phyloP scores from a whole-genome alignment of 2,113 vertebrate genomes.

The Etheostoma cragini region DNA sequence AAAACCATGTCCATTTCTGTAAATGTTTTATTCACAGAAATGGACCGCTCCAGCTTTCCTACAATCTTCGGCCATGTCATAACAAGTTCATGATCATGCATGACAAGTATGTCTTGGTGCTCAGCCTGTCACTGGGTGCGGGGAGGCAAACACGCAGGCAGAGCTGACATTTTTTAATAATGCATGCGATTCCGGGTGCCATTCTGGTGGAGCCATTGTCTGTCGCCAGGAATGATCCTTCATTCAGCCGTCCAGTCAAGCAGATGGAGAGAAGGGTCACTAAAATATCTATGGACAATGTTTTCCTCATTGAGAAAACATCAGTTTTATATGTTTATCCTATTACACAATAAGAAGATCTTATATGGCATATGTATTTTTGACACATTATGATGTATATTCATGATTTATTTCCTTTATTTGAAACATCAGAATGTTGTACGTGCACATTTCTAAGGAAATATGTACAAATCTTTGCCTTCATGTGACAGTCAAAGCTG shows the following conservation, averaged over 20 bases:
- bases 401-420: neutral
- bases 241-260: slow-evolving; percentile 12
- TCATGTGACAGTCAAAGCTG: neutral
- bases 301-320: neutral
- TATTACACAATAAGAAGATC: neutral
- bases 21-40: slow-evolving; percentile 30
- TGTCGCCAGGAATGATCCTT: slow-evolving; percentile 64
- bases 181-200: slow-evolving; percentile 65
- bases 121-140: slow-evolving; percentile 29
- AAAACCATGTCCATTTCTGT: neutral
- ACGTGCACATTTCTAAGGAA: neutral
- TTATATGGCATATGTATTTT: neutral
- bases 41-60: neutral
- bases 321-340: neutral
- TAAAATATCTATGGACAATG: slow-evolving; percentile 35
- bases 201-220: slow-evolving; percentile 57
- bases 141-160: slow-evolving; percentile 52
- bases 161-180: slow-evolving; percentile 73
- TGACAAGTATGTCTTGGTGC: slow-evolving; percentile 20
- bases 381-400: neutral
- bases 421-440: neutral
- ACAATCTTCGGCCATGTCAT: slow-evolving; percentile 23
- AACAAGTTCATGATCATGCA: slow-evolving; percentile 46
- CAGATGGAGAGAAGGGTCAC: slow-evolving; percentile 7
- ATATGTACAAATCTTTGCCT: neutral